Conservation (phyloP, 2,113 vertebrate genomes). For the Chaetodon auriga region DNA sequence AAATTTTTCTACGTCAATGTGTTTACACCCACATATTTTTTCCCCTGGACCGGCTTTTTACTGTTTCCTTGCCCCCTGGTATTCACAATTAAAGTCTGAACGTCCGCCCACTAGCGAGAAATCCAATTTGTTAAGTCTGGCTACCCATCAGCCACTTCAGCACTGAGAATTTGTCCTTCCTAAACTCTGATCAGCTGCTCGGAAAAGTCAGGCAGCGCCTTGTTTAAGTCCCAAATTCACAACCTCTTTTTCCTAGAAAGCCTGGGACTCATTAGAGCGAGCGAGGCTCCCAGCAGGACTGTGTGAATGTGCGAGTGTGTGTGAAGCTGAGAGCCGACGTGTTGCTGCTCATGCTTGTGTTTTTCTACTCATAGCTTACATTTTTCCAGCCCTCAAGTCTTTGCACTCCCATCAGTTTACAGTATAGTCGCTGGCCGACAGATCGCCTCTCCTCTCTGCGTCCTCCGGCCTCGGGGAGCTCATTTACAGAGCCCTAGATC, state of each 20-base stretch:
- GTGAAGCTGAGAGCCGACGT: not conserved
- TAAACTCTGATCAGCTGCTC: constrained; percentile 33
- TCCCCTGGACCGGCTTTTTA: not conserved
- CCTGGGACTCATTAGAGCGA: constrained; percentile 71
- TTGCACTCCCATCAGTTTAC: constrained; percentile 54
- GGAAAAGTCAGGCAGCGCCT: constrained; percentile 32
- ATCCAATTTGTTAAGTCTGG: not conserved
- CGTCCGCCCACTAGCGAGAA: not conserved
- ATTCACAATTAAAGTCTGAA: constrained; percentile 24
- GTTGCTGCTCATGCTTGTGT: constrained; percentile 18
- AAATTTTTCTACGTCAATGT: not conserved
- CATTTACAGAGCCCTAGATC: constrained; percentile 37
- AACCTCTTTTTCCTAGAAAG: constrained; percentile 56
- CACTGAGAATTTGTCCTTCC: not conserved
- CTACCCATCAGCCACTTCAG: constrained; percentile 18
- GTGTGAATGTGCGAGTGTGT: constrained; percentile 25
- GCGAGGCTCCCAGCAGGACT: constrained; percentile 31
- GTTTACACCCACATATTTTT: constrained; percentile 44
- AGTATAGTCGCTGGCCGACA: constrained; percentile 6
- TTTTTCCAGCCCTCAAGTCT: constrained; percentile 54
- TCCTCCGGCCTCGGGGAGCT: constrained; percentile 39
- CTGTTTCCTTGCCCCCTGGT: constrained; percentile 15
- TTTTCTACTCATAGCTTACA: constrained; percentile 41
- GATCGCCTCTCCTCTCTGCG: constrained; percentile 27
- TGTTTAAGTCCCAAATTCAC: constrained; percentile 32